Percentiles rank a stretch among this genome's conserved stretches.
These are phyloP conservation scores for Oxygymnocypris stewartii DNA, from an alignment of 2,113 vertebrate species.

Conservation along the genomic window DNA sequence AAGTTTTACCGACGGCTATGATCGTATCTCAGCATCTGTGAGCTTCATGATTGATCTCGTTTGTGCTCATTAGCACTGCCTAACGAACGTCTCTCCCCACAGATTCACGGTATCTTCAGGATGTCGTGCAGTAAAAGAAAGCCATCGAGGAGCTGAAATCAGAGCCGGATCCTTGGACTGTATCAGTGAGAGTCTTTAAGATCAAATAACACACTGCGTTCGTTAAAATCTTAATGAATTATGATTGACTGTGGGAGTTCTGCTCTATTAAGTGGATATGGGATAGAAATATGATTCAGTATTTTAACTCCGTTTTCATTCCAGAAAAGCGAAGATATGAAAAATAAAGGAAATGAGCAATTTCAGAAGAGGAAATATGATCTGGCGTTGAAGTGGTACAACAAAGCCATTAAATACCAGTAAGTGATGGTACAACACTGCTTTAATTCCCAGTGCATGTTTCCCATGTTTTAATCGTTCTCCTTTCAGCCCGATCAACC, in stretches of 20 bases:
- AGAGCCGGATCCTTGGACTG: slow-evolving; percentile 47
- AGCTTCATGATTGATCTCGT: neutral
- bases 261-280: neutral
- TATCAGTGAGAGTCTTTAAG: slow-evolving; percentile 70
- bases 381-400: slow-evolving; percentile 80
- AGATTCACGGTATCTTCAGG: slow-evolving; percentile 76
- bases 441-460: neutral
- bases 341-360: slow-evolving; percentile 81
- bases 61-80: too few relatives aligned
- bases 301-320: slow-evolving; percentile 47
- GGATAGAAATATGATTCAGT: neutral
- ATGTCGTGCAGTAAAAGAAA: slow-evolving; percentile 69
- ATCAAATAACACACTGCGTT: neutral
- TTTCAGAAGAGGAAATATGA: slow-evolving; percentile 80
- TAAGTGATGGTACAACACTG: slow-evolving; percentile 64
- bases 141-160: slow-evolving; percentile 68
- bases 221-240: neutral
- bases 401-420: slow-evolving; percentile 84
- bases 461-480: neutral
- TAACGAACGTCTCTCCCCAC: slow-evolving; percentile 16
- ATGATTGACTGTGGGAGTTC: neutral
- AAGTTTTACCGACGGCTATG: too few relatives aligned
- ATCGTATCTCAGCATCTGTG: too few relatives aligned
- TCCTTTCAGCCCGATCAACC: slow-evolving; percentile 79
- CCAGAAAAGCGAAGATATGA: slow-evolving; percentile 86